phyloP scores from a whole-genome alignment of 1,140 invertebrate species.

The Hesperophylax magnus region DNA sequence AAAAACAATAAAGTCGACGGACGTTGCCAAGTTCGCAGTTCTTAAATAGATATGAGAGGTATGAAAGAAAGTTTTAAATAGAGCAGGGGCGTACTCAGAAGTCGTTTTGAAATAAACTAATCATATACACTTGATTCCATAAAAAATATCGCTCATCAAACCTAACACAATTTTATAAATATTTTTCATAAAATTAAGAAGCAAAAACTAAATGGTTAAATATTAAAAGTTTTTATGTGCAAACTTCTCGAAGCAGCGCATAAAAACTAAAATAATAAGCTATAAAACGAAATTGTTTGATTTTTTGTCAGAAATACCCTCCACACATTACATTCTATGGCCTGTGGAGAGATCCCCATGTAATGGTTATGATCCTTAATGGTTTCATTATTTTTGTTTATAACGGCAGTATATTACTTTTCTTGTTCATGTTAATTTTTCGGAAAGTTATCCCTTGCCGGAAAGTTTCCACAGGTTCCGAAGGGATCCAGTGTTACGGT shows the following conservation, averaged over 20 bases:
- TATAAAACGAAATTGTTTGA: background rate
- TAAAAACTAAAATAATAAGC: background rate
- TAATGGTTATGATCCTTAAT: slow-evolving; percentile 8
- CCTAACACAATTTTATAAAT: no score
- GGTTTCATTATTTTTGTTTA: slow-evolving; percentile 16
- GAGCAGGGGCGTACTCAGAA: no score
- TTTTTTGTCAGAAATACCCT: background rate
- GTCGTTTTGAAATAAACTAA: no score
- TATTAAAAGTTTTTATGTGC: background rate
- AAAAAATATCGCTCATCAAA: no score
- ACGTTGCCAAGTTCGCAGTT: no score
- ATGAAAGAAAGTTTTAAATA: no score
- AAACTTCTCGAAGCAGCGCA: background rate
- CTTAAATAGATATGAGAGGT: no score
- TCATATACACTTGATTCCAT: no score
- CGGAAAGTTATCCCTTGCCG: background rate
- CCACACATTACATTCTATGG: background rate
- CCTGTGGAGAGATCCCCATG: background rate
- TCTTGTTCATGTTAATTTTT: slow-evolving; percentile 5
- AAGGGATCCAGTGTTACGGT: background rate
- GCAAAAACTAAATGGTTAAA: background rate
- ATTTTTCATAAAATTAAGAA: background rate
- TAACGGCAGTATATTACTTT: background rate
- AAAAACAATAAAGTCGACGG: no score
- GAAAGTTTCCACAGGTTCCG: background rate